Evolutionary conservation across 2,888 invertebrate genomes (phyloP), one percentile per base, ranked within the genome.

Genomic region (Drosophila mimica): DNA sequence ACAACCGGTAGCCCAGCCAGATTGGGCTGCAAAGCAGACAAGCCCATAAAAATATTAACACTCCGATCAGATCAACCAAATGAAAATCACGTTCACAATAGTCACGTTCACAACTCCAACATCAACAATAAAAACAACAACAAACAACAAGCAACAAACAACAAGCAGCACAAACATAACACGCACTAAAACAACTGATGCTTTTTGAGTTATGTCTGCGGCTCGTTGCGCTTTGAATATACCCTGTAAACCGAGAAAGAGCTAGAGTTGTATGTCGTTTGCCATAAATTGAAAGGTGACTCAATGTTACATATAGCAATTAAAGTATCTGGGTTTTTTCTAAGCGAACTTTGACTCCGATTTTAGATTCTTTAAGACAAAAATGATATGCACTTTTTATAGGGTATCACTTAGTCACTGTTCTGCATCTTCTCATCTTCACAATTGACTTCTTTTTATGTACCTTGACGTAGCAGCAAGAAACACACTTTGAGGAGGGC

Each of bases 11-110:
- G 15, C 46, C 20, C 46, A 65, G 73, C 67, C 62, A 70, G 74
- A 54, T 58, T 20, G 34, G 8, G 51, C 56, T 48, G 25, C 34
- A 46, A 48, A 20, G 43, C 53, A 61, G 65, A 67, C 71, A 70
- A 51, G 61, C 52, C 65, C 20, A 69, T 79, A 79, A 70, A 85
- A 75, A 69, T 85, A 88, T 88, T 80, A 86, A 83, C 75, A 85
- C 81, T 61, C 72, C 49, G 62, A 53, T 49, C 64, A 73, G 70
- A 75, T 76, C 56, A 61, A 72, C 48, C 34, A 54, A 67, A 73
- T 51, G 61, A 75, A 75, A 79, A 76, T 74, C 76, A 76, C 74
- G 82, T 78, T 83, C 74, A 52, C 73, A 66, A 59, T 65, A 73
- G 88, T 82, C 89, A 89, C 87, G 87, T 87, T 87, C 75, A 58